Base-by-base conservation (phyloP, 2,888 invertebrate genomes). In the Furcula furcula region DNA sequence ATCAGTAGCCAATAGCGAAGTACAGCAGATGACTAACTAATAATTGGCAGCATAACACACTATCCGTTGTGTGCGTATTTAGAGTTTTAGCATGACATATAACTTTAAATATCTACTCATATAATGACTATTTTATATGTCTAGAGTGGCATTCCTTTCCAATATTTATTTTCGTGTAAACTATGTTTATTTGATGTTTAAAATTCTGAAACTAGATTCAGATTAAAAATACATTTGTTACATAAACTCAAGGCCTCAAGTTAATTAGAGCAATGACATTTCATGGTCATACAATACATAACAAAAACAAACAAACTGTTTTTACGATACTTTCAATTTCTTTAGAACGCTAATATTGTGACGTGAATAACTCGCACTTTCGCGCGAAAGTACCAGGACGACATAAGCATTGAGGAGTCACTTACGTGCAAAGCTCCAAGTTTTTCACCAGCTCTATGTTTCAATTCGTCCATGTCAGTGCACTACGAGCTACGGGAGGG, bases 351-450 rank as follows among this genome's bases (percentile, higher is more conserved):
- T 55, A 46, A 60, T 50, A 48, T 55, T 55, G 37, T 36, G 44
- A 57, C 50, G 61, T 60, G 51, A 63, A 65, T 54, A 68, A 63
- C 55, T 50, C 57, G 51, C 49, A 65, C 53, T 65, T 60, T 67
- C 68, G 72, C 67, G 66, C 61, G 57, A 60, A 74, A 65, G 53
- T 75, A 78, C 67, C 56, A 77, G 66, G 71, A 30, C n/a, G 30
- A 10, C 56, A 76, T 65, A 58, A 63, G 32, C 39, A 29, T 29
- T n/a, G 4, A 56, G 34, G 52, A 65, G 55, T 34, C 59, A 81
- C 87, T 83, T 71, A 89, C 89, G 36, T 89, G 89, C 36, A 88
- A 59, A 31, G 87, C 85, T 55, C 79, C 89, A 14, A 89, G 53
- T 72, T 85, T 86, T 67, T 88, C 89, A 29, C 84, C 80, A 55